Base-by-base conservation (phyloP, 2,113 vertebrate genomes). In the Ammospiza caudacuta region DNA sequence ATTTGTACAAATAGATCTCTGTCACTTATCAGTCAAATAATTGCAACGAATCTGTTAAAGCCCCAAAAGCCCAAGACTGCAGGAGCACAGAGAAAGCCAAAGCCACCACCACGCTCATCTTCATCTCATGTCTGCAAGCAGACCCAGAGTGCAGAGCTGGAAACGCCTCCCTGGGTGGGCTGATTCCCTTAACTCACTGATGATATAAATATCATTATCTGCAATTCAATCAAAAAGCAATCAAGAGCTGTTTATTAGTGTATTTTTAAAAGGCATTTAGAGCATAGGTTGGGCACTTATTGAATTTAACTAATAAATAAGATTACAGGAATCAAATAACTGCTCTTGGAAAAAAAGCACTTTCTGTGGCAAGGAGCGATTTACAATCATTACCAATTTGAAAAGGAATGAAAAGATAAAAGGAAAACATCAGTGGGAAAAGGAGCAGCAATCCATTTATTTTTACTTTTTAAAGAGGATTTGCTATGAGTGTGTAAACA, bases 371-470 rank as follows among this genome's bases (percentile, higher is more conserved):
- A 14, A 87, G 35, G 74, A 69, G 62, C 0, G 23, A 75, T 92
- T 92, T 92, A 92, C 69, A 90, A 64, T 92, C 95, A 92, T 85
- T 93, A 89, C 90, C 55, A 55, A 64, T 96, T 87, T 88, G 64
- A 93, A 92, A 94, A 31, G 23, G 79, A 97, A 93, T 75, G 85
- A 81, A 96, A 97, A 92, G 93, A 97, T 91, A 96, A 95, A 97
- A 93, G 91, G 64, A 94, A 95, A 95, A 96, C 68, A 80, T 58
- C 64, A 93, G 78, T 73, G 77, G 81, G 63, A 78, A 75, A 93
- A 91, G 80, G 66, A 6, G 17, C 64, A 97, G 41, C 46, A 70
- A 75, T 57, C 19, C 33, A 43, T 70, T 92, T 90, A 31, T 76
- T 92, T 90, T 90, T 73, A 11, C 76, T 72, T 90, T 67, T 82